Evolutionary conservation across 2,113 vertebrate species (phyloP).

Genomic region (Lycocorax pyrrhopterus): DNA sequence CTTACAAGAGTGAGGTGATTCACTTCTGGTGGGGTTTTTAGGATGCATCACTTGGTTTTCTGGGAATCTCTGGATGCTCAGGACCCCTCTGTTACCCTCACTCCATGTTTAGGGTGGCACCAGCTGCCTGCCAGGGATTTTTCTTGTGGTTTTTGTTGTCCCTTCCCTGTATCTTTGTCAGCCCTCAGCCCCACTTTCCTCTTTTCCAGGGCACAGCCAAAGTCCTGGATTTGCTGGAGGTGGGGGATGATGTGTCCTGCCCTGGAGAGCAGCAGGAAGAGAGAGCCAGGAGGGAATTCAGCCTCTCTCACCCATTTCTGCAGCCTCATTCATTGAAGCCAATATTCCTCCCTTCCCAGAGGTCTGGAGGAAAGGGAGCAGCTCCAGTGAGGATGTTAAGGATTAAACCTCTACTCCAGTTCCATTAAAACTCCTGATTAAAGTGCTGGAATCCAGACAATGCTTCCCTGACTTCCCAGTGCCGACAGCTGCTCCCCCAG

Average conservation of each 20-base stretch:
- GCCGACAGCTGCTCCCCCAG: background rate
- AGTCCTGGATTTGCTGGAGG: background rate
- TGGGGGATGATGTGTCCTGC: background rate
- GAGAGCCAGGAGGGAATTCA: background rate
- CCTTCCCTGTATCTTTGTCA: background rate
- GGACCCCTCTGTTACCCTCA: no score
- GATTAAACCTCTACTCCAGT: background rate
- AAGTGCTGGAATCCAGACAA: background rate
- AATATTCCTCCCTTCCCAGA: background rate
- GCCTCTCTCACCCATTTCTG: background rate
- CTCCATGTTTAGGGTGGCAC: background rate
- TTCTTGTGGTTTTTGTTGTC: background rate
- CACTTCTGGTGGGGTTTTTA: accelerated
- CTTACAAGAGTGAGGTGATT: background rate
- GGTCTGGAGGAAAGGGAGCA: background rate
- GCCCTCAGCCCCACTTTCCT: background rate
- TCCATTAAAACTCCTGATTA: background rate
- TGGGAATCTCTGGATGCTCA: background rate
- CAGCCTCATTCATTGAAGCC: background rate
- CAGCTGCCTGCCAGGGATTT: background rate
- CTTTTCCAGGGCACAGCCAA: background rate
- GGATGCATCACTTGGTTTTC: accelerated
- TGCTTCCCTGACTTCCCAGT: background rate
- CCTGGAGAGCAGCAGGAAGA: background rate
- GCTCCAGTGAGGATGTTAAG: background rate